Percentiles rank a stretch among this genome's conserved stretches.
Conservation (phyloP, 2,113 vertebrate species). For the Clinocottus analis region DNA sequence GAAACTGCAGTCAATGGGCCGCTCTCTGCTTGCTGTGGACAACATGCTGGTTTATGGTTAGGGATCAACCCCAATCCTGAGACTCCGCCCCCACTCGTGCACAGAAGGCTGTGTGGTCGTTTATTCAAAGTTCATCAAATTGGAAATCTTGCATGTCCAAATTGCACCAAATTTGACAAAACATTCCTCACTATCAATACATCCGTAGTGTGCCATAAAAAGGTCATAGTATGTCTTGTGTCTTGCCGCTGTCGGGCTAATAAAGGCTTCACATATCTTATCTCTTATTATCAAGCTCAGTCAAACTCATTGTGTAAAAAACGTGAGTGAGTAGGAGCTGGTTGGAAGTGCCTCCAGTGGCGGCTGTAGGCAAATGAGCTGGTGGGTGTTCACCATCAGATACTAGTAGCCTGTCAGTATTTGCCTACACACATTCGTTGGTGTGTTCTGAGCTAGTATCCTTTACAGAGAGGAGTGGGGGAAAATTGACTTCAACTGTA, state of each 20-base stretch:
- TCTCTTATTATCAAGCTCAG: background rate
- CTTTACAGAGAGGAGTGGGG: slow-evolving; percentile 54
- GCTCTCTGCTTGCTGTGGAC: no score
- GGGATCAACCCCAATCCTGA: no score
- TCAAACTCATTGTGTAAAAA: background rate
- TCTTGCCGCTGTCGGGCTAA: no score
- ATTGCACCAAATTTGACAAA: no score
- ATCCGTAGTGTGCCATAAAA: background rate
- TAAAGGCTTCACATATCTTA: no score
- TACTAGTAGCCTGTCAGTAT: slow-evolving; percentile 54
- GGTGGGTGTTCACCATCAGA: slow-evolving; percentile 66
- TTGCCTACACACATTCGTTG: slow-evolving; percentile 59
- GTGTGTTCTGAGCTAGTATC: slow-evolving; percentile 44
- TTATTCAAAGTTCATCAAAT: no score
- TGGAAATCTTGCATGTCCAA: no score
- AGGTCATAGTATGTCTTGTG: background rate
- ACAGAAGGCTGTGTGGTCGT: no score
- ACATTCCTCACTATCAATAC: no score
- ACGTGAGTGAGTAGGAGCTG: background rate
- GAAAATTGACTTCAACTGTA: slow-evolving; percentile 8
- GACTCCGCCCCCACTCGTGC: no score
- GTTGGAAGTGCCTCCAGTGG: slow-evolving; percentile 32
- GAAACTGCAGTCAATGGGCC: background rate
- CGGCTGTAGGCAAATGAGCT: slow-evolving; percentile 69
- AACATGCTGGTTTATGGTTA: no score